Evolutionary conservation across 2,888 invertebrate species (phyloP).

Genomic region (Pterostichus niger): DNA sequence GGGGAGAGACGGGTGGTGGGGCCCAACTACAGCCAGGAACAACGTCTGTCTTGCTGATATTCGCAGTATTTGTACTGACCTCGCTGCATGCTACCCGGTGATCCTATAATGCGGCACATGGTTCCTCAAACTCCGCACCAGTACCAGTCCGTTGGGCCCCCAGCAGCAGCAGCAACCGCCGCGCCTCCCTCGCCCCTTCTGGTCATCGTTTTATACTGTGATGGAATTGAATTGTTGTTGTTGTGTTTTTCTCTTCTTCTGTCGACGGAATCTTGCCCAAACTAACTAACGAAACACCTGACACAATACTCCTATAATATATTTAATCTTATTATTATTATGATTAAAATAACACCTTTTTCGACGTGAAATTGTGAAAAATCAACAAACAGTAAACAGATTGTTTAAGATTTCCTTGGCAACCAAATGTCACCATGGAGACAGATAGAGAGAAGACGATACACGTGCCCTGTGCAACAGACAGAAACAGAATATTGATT

Average conservation of each 20-base stretch:
- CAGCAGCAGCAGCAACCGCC: too few relatives aligned
- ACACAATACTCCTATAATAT: not conserved
- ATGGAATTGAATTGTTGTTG: conserved; percentile 55
- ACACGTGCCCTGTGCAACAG: not conserved
- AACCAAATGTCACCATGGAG: not conserved
- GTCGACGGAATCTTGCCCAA: conserved; percentile 7
- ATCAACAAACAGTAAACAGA: not conserved
- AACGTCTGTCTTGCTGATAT: not conserved
- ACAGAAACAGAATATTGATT: not conserved
- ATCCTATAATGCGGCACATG: not conserved
- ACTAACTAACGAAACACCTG: not conserved
- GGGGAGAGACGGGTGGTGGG: not conserved
- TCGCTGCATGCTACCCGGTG: not conserved
- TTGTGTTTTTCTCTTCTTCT: conserved; percentile 13
- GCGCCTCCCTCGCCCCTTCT: conserved; percentile 4
- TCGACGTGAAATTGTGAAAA: not conserved
- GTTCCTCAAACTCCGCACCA: not conserved
- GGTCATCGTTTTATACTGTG: conserved; percentile 50
- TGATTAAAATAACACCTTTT: not conserved
- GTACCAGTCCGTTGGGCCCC: not conserved
- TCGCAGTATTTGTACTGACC: too few relatives aligned
- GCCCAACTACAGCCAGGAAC: not conserved
- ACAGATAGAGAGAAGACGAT: not conserved
- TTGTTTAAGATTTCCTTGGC: not conserved
- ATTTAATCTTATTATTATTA: too few relatives aligned